Evolutionary conservation across 2,888 invertebrate genomes (phyloP).

Genomic region (Xanthia togata): DNA sequence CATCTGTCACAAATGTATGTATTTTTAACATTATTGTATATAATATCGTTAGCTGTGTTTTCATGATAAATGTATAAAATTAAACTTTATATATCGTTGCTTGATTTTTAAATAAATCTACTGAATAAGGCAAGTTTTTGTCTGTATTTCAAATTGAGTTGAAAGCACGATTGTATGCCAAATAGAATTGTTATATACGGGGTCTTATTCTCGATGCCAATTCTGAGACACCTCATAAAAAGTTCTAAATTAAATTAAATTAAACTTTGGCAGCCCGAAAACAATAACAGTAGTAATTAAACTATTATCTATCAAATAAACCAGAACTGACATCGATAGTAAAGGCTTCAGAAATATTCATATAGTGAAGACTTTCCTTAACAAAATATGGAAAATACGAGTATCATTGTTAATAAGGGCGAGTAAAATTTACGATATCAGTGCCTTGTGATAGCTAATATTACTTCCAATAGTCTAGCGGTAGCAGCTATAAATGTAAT

Average conservation of each 20-base stretch:
- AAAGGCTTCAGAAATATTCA: not conserved
- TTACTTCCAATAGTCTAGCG: constrained; percentile 59
- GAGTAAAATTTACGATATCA: constrained; percentile 67
- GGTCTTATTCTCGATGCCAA: constrained; percentile 9
- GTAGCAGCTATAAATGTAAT: constrained; percentile 51
- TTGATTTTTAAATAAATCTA: constrained; percentile 6
- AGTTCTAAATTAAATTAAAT: too few relatives aligned
- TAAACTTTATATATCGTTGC: not conserved
- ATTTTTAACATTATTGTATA: constrained; percentile 25
- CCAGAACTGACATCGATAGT: constrained; percentile 29
- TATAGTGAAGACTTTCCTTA: constrained; percentile 24
- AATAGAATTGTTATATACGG: not conserved
- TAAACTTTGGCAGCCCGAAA: too few relatives aligned
- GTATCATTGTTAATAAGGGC: constrained; percentile 37
- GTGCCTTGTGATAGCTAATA: constrained; percentile 75
- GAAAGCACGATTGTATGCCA: constrained; percentile 21
- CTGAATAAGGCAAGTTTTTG: not conserved
- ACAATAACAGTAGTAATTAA: too few relatives aligned
- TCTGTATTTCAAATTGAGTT: constrained; percentile 5
- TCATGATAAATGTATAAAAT: constrained; percentile 24
- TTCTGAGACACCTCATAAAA: not conserved
- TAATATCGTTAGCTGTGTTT: constrained; percentile 40
- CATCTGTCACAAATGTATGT: constrained; percentile 49
- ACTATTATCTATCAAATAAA: not conserved
- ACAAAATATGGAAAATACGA: constrained; percentile 16